A percentile compares a stretch with the other conserved stretches of the same genome.
Evolutionary conservation across 2,113 vertebrate species (phyloP).

Genomic region (Platichthys flesus): DNA sequence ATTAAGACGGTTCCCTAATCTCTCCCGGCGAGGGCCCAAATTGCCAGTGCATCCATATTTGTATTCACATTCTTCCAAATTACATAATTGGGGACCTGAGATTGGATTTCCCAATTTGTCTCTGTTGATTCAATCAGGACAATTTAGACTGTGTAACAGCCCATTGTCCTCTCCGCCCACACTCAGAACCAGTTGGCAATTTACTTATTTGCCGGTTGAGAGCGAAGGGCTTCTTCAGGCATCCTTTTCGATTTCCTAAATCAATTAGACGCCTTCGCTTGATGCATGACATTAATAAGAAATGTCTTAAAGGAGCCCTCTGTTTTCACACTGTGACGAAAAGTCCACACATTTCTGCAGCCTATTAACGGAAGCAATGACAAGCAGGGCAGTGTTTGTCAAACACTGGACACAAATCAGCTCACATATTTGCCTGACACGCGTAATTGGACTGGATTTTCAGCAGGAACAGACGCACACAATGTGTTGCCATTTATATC

Average conservation of each 20-base stretch:
- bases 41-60: constrained; percentile 77
- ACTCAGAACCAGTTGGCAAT: constrained; percentile 83
- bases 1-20: constrained; percentile 75
- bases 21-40: constrained; percentile 47
- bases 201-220: constrained; percentile 78
- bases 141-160: constrained; percentile 82
- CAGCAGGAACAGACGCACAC: not conserved
- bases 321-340: constrained; percentile 51
- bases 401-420: constrained; percentile 47
- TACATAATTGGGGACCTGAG: constrained; percentile 85
- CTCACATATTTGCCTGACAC: constrained; percentile 24
- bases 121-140: constrained; percentile 88
- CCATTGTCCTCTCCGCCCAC: constrained; percentile 81
- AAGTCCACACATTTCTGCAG: constrained; percentile 54
- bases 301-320: constrained; percentile 48
- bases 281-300: constrained; percentile 78
- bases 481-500: constrained; percentile 31
- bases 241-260: constrained; percentile 84
- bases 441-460: constrained; percentile 18
- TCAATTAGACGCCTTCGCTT: constrained; percentile 80
- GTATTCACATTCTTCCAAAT: constrained; percentile 87
- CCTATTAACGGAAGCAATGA: constrained; percentile 43
- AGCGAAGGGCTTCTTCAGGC: constrained; percentile 80
- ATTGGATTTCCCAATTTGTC: constrained; percentile 85
- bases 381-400: constrained; percentile 45